Base-by-base conservation (phyloP, 2,113 vertebrate species). In the Boleophthalmus pectinirostris region DNA sequence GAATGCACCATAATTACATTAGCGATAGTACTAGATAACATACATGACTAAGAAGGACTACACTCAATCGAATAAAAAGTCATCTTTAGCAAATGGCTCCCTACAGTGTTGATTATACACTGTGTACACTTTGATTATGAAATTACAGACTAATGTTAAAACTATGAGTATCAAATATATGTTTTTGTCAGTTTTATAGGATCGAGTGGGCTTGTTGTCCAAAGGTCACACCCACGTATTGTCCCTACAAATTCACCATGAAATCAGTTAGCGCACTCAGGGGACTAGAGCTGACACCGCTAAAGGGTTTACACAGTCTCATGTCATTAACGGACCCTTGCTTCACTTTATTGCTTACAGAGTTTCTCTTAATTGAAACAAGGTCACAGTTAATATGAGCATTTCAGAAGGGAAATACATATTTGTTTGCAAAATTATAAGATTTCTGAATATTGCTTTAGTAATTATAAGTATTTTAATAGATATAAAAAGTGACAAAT, bases 1-100 rank as follows among this genome's bases (percentile, higher is more conserved):
- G 70, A 72, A 82, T 82, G 83, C 78, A 82, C 57, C 46, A 57
- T 85, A 86, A 91, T 88, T 86, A 83, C 78, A 84, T 89, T 78
- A 87, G 85, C 51, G 66, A 77, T 58, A 72, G 80, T 72, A 81
- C 78, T 57, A 53, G 75, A 82, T 87, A 82, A 85, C 80, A 72
- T 75, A 76, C 54, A 64, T 10, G 63, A 69, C 49, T 81, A 86
- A 82, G 85, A 85, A 85, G 87, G 77, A 90, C 79, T 76, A 74
- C 72, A 79, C 38, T 15, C 38, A 47, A 70, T 38, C 14, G 11
- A 51, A 20, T 65, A 69, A 77, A 74, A 69, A 25, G n/a, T 13
- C 20, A 66, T 58, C 49, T 78, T 66, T 78, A 57, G 38, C 64
- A 38, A 81, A 76, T 56, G 47, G 57, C 49, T 74, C 75, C 71